Base-by-base conservation (phyloP, 37 sponge, comb jelly and placozoan genomes). In the Dysidea cf. avara region DNA sequence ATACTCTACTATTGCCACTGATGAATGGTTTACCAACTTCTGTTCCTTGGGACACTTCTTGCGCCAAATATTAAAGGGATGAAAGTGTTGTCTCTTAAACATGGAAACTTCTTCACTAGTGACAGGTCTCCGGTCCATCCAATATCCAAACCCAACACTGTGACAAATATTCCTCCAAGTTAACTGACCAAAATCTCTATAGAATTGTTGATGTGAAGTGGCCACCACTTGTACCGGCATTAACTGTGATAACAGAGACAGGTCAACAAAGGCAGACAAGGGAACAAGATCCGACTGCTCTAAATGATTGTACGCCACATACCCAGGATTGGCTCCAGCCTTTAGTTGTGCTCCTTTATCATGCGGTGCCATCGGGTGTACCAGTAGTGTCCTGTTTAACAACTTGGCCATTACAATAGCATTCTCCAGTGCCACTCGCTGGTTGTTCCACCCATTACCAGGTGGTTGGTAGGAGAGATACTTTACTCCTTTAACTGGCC, bases 371-470 rank as follows among this genome's bases (percentile, higher is more conserved):
- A 92, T 74, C 7, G 93, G 93, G 50, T 87, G 93, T 29, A 86
- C 85, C 20, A 92, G 30, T 14, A 92, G 82, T 3, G 93, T 92
- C 18, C 93, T 63, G 71, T 92, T 87, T 26, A 92, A 79, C 20
- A 92, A 69, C 31, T 70, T 76, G 1, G 93, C 72, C 16, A 92
- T 34, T 17, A 87, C 81, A 3, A 87, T 53, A 28, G 93, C 93
- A 51, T 77, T 81, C 61, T 92, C 93, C 31, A 92, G 54, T 28
- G 85, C 93, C 25, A 83, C 69, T 36, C 93, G 34, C 75, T 92
- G 93, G 62, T 92, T 92, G 75, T 92, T 92, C 93, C 93, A 92
- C 0, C 93, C 93, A 51, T 92, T 92, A 0, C 93, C 93, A 14
- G 90, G 84, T n/a, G 90, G 84, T 60, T 90, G 90, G 62, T 81